phyloP scores from a whole-genome alignment of 2,113 vertebrate genomes.

The Cololabis saira region DNA sequence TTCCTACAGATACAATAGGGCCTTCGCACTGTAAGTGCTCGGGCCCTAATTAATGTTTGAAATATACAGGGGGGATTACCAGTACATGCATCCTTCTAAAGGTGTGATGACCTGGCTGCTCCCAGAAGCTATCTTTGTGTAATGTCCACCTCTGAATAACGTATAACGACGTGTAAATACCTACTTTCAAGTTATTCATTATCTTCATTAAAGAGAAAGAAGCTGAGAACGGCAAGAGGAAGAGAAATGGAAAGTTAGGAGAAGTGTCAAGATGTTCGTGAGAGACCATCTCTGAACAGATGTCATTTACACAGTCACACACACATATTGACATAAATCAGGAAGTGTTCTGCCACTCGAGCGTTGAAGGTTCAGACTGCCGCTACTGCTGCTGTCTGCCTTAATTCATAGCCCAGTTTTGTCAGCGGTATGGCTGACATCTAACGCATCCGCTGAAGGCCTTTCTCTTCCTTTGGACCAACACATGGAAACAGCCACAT shows the following conservation, averaged over 20 bases:
- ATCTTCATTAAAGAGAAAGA: neutral
- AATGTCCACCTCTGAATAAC: too few relatives aligned
- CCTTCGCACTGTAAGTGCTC: too few relatives aligned
- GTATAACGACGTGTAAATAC: too few relatives aligned
- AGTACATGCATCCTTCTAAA: too few relatives aligned
- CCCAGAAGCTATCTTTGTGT: too few relatives aligned
- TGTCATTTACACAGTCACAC: conserved; percentile 49
- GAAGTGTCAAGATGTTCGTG: neutral
- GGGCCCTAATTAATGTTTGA: too few relatives aligned
- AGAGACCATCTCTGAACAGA: conserved; percentile 12
- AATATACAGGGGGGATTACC: too few relatives aligned
- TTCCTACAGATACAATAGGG: too few relatives aligned
- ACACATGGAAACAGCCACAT: conserved; percentile 77
- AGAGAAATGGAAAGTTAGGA: neutral
- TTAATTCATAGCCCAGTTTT: neutral
- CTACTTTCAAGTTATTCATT: neutral
- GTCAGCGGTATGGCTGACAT: conserved; percentile 21
- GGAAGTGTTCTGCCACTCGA: conserved; percentile 76
- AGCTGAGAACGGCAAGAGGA: neutral
- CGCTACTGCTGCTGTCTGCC: conserved; percentile 23
- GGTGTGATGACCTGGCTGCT: too few relatives aligned
- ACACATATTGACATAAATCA: conserved; percentile 66
- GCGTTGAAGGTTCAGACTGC: conserved; percentile 51
- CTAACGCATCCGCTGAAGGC: conserved; percentile 19
- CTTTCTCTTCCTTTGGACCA: conserved; percentile 28